phyloP scores from a whole-genome alignment of 1,140 invertebrate genomes.

The Lepidurus apus region DNA sequence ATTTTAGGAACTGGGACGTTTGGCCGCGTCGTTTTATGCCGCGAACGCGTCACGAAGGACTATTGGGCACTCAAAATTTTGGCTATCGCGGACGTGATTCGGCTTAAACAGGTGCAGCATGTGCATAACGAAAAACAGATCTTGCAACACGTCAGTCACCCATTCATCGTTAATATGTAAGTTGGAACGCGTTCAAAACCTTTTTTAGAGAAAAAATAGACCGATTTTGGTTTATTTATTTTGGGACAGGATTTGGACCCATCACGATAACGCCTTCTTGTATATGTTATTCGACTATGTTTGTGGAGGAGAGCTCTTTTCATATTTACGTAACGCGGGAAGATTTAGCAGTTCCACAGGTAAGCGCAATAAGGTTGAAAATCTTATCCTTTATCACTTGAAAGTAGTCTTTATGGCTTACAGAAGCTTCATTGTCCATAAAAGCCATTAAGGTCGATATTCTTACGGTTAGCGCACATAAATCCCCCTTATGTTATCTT shows the following conservation, averaged over 20 bases:
- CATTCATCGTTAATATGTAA: conserved; percentile 92
- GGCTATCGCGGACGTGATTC: conserved; percentile 82
- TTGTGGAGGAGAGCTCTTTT: conserved; percentile 90
- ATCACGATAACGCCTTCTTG: conserved; percentile 77
- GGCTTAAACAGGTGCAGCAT: conserved; percentile 88
- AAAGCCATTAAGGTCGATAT: too few relatives aligned
- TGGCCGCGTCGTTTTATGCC: conserved; percentile 78
- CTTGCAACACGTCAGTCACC: conserved; percentile 77
- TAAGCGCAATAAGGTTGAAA: conserved; percentile 39
- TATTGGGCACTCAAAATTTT: conserved; percentile 89
- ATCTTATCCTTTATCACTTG: too few relatives aligned
- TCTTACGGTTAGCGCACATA: too few relatives aligned
- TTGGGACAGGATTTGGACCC: conserved; percentile 72
- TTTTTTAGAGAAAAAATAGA: too few relatives aligned
- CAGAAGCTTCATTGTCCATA: too few relatives aligned
- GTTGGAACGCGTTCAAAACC: conserved; percentile 46
- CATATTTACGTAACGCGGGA: conserved; percentile 87
- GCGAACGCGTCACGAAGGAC: conserved; percentile 67
- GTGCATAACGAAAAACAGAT: conserved; percentile 92
- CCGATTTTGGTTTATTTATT: not conserved
- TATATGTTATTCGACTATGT: conserved; percentile 95
- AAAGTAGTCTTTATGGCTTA: too few relatives aligned
- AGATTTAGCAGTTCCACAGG: conserved; percentile 78
- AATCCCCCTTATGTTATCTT: too few relatives aligned
- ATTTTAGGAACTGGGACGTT: conserved; percentile 84